These are phyloP conservation scores for Pocillopora grandis DNA, from an alignment of 92 coral and sea anemone genomes.

Conservation along the genomic window DNA sequence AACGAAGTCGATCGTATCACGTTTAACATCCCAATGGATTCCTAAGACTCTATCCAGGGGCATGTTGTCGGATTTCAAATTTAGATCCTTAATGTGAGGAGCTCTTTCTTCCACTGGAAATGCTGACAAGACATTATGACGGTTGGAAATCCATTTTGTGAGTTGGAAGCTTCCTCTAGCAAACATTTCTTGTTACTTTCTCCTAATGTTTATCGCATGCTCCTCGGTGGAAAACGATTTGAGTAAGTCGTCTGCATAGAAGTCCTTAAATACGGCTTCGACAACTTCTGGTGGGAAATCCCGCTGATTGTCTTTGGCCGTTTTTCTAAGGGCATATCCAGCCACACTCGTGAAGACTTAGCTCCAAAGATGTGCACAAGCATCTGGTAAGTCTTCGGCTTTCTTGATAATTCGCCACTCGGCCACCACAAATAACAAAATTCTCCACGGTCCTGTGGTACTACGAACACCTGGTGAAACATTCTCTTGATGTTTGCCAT, in stretches of 20 bases:
- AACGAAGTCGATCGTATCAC: slow-evolving; percentile 47
- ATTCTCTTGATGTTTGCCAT: slow-evolving; percentile 64
- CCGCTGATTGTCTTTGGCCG: slow-evolving; percentile 41
- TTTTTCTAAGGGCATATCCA: slow-evolving; percentile 43
- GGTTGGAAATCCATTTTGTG: slow-evolving; percentile 71
- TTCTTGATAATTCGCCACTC: slow-evolving; percentile 46
- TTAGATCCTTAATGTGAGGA: slow-evolving; percentile 39
- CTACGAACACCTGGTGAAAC: slow-evolving; percentile 70
- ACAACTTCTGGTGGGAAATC: slow-evolving; percentile 38
- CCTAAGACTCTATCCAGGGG: slow-evolving; percentile 66
- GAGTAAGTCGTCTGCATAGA: slow-evolving; percentile 52
- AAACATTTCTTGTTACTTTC: not conserved
- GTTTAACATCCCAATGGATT: slow-evolving; percentile 60
- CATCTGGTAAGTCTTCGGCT: slow-evolving; percentile 56
- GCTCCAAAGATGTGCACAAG: slow-evolving; percentile 58
- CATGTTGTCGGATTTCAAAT: slow-evolving; percentile 45
- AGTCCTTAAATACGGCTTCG: slow-evolving; percentile 49
- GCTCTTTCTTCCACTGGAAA: slow-evolving; percentile 60
- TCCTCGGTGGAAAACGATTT: slow-evolving; percentile 34
- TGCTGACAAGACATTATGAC: slow-evolving; percentile 53
- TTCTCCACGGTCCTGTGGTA: slow-evolving; percentile 72
- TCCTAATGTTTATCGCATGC: slow-evolving; percentile 21
- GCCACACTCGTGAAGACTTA: slow-evolving; percentile 54
- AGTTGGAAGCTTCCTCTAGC: slow-evolving; percentile 70
- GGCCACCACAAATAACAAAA: slow-evolving; percentile 78